Conservation (phyloP, 1,140 invertebrate species). For the Aphaenogaster floridana region DNA sequence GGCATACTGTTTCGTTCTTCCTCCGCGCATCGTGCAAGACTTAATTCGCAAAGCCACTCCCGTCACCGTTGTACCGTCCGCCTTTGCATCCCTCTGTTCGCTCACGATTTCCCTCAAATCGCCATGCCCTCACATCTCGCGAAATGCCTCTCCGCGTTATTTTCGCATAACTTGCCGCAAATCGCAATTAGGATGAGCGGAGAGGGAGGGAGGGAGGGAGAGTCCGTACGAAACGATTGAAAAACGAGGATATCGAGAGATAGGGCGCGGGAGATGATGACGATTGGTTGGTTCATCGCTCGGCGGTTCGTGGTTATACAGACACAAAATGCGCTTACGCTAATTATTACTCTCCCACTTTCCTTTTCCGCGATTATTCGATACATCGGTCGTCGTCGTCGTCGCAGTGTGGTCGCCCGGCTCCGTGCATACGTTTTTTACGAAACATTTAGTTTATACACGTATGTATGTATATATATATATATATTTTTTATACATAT, state of each 20-base stretch:
- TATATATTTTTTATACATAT: conserved; percentile 65
- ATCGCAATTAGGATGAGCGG: conserved; percentile 3
- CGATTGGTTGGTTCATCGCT: conserved; percentile 35
- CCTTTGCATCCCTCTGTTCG: neutral
- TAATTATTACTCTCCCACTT: conserved; percentile 45
- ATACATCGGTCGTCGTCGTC: neutral
- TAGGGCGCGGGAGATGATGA: conserved; percentile 9
- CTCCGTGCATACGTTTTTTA: conserved; percentile 51
- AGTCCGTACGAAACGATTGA: neutral
- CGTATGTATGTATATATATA: conserved; percentile 71
- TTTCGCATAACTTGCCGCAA: neutral
- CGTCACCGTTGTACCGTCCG: neutral
- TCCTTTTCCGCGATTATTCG: neutral
- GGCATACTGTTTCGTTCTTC: neutral
- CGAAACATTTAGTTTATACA: conserved; percentile 71
- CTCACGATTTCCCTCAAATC: neutral
- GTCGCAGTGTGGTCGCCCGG: conserved; percentile 24
- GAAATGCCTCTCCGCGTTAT: neutral
- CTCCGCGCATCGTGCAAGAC: neutral
- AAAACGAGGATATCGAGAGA: neutral
- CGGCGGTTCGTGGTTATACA: conserved; percentile 55
- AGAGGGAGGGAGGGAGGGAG: neutral
- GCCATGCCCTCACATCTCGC: neutral
- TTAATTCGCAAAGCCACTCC: conserved; percentile 9
- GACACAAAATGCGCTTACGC: conserved; percentile 59